Percentiles rank a stretch among this genome's conserved stretches.
These are phyloP conservation scores for Lynx canadensis DNA, from an alignment of 2,113 vertebrate species.

Conservation along the genomic window DNA sequence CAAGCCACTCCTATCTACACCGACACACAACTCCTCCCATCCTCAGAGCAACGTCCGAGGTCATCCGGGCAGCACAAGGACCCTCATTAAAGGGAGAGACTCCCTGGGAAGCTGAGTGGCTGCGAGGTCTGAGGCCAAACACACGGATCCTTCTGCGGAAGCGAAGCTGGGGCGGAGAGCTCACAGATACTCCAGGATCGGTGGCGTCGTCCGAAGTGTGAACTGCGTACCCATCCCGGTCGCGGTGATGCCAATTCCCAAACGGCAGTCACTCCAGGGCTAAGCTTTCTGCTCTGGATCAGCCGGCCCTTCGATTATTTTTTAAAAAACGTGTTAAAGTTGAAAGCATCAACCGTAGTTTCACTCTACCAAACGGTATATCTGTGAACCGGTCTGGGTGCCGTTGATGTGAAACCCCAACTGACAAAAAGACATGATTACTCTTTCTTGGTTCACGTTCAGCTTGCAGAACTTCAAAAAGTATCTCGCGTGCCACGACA, in stretches of 20 bases:
- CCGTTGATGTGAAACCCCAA: not conserved
- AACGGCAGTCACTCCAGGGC: not conserved
- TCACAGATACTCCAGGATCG: not conserved
- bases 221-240: accelerated
- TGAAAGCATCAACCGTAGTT: not conserved
- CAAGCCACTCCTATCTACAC: not conserved
- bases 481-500: not conserved
- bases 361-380: not conserved
- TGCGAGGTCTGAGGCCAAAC: too few relatives aligned
- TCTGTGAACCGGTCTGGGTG: not conserved
- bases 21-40: not conserved
- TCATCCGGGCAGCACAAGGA: accelerated
- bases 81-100: not conserved
- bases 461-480: not conserved
- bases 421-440: not conserved
- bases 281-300: not conserved
- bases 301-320: not conserved
- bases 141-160: not conserved
- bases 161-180: too few relatives aligned
- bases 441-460: not conserved
- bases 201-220: not conserved
- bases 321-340: not conserved
- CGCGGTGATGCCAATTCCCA: not conserved
- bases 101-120: not conserved
- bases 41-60: not conserved